Evolutionary conservation across 2,113 vertebrate species (phyloP).

Genomic region (Dipodomys merriami): DNA sequence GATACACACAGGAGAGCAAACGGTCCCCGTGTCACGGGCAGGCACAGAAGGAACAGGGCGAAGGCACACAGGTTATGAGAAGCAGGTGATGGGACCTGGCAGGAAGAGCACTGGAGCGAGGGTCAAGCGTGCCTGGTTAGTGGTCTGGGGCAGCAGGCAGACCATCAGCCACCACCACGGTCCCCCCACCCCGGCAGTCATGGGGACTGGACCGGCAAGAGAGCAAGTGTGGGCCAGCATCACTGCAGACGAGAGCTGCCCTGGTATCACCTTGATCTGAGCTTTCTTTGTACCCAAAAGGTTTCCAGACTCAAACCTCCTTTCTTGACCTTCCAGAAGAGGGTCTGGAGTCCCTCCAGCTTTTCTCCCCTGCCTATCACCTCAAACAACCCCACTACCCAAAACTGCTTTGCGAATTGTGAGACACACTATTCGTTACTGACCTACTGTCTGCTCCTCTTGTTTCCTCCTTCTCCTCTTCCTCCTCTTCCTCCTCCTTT

Average conservation of each 20-base stretch:
- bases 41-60: no score
- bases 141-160: fast-evolving
- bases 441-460: fast-evolving
- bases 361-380: neutral
- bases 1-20: neutral
- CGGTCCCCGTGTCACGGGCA: neutral
- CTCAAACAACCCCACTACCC: neutral
- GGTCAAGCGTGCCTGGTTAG: neutral
- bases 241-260: fast-evolving
- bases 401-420: neutral
- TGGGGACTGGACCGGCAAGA: fast-evolving
- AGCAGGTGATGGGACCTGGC: no score
- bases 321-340: neutral
- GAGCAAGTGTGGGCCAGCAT: neutral
- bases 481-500: neutral
- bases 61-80: neutral
- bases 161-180: neutral
- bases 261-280: neutral
- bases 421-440: fast-evolving
- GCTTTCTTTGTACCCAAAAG: neutral
- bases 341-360: neutral
- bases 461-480: no score
- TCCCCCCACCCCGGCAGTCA: no score
- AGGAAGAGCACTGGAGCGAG: fast-evolving
- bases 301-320: neutral